phyloP scores from a whole-genome alignment of 2,797 vertebrate genomes.

The Oceanodroma leucorhoa region DNA sequence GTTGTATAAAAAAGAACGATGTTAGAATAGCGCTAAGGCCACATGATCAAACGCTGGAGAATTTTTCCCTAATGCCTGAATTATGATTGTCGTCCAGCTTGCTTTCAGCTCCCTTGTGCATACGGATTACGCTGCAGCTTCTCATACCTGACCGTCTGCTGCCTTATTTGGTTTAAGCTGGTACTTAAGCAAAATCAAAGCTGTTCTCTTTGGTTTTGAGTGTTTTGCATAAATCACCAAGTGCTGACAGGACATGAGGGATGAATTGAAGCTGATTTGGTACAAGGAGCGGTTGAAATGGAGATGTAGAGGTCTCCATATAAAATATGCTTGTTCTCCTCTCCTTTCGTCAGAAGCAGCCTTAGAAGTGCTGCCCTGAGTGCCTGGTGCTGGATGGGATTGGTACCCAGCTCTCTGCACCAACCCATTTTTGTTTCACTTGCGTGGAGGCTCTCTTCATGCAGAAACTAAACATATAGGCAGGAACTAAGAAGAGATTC shows the following conservation, averaged over 20 bases:
- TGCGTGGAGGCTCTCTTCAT: not conserved
- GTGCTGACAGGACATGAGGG: not conserved
- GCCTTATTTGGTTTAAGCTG: conserved; percentile 52
- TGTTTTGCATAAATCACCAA: not conserved
- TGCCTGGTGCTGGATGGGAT: not conserved
- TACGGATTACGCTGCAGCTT: not conserved
- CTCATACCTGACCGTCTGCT: conserved; percentile 22
- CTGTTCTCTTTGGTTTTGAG: not conserved
- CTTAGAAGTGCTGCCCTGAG: not conserved
- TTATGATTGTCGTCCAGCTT: not conserved
- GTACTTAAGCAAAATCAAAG: conserved; percentile 24
- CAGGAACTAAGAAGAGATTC: not conserved
- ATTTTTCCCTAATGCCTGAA: not conserved
- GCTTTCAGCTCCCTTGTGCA: not conserved
- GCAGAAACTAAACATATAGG: not conserved
- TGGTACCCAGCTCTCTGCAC: not conserved
- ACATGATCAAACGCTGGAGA: not conserved
- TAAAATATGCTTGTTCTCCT: not conserved
- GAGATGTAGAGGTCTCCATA: not conserved
- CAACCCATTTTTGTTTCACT: not conserved
- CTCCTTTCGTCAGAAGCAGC: not conserved
- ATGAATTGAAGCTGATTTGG: not conserved
- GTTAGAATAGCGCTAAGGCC: not conserved
- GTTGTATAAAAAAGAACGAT: conserved; percentile 3
- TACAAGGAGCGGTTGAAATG: not conserved